Conservation (phyloP, 2,113 vertebrate species). For the Phylloscopus trochiloides region DNA sequence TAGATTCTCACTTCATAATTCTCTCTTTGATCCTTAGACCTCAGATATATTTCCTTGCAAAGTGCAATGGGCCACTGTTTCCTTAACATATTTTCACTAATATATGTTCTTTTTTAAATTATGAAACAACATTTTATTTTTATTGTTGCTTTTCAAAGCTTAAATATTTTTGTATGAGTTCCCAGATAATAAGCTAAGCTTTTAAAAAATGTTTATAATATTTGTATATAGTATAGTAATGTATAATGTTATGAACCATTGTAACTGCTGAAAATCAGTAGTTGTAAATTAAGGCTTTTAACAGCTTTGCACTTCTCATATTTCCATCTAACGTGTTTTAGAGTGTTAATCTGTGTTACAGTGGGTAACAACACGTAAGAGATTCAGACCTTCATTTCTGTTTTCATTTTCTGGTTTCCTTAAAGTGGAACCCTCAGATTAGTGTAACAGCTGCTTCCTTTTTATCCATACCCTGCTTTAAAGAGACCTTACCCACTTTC, state of each 20-base stretch:
- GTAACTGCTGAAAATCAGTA: background rate
- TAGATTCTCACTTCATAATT: conserved; percentile 22
- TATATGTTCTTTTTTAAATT: rapidly evolving
- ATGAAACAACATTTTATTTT: background rate
- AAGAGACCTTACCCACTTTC: background rate
- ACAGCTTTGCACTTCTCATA: background rate
- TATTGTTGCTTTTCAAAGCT: background rate
- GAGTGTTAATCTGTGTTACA: background rate
- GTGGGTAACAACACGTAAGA: background rate
- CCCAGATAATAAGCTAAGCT: background rate
- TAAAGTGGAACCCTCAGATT: background rate
- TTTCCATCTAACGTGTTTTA: background rate
- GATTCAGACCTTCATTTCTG: background rate
- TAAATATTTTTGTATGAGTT: background rate
- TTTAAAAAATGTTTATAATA: background rate
- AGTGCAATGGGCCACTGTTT: background rate
- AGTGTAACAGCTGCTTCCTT: background rate
- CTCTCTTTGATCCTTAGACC: background rate
- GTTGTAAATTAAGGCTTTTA: background rate
- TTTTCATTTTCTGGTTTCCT: background rate
- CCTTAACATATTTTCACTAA: background rate
- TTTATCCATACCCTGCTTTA: background rate
- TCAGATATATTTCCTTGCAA: background rate
- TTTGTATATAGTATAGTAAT: background rate
- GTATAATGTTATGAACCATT: background rate